These are phyloP conservation scores for Agonum fuliginosum DNA, from an alignment of 2,888 invertebrate genomes.

Conservation along the genomic window DNA sequence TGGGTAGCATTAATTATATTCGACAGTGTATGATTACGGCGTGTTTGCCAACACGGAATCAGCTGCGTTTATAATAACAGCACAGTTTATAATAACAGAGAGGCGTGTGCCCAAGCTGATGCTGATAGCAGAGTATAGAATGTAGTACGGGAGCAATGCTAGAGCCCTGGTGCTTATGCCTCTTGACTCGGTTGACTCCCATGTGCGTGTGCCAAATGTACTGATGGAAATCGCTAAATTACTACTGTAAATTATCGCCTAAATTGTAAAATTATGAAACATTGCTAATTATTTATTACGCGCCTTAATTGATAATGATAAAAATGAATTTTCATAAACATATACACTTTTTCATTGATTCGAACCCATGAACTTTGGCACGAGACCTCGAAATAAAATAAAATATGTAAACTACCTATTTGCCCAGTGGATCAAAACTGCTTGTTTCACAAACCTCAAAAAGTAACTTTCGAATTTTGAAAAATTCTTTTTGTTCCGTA, in stretches of 20 bases:
- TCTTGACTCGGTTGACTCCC: background rate
- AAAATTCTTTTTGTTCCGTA: no score
- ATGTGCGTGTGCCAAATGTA: constrained; percentile 3
- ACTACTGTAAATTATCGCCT: background rate
- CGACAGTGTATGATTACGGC: constrained; percentile 1
- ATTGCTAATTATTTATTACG: constrained; percentile 5
- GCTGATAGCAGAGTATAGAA: background rate
- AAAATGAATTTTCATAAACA: background rate
- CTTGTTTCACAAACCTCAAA: no score
- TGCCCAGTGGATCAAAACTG: no score
- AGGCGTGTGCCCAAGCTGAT: background rate
- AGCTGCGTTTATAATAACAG: constrained; percentile 2
- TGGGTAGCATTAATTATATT: constrained; percentile 12
- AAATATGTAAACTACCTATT: no score
- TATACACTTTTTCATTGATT: no score
- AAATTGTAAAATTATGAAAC: constrained; percentile 20
- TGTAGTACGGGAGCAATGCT: no score
- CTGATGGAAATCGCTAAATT: constrained; percentile 9
- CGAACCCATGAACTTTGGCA: no score
- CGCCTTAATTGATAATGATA: background rate
- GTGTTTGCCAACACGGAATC: background rate
- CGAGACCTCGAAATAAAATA: no score
- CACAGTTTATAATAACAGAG: constrained; percentile 7
- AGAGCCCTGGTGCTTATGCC: background rate
- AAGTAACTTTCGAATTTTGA: no score